Evolutionary conservation across 2,797 vertebrate genomes (phyloP).

Genomic region (Enteromius radiatus): DNA sequence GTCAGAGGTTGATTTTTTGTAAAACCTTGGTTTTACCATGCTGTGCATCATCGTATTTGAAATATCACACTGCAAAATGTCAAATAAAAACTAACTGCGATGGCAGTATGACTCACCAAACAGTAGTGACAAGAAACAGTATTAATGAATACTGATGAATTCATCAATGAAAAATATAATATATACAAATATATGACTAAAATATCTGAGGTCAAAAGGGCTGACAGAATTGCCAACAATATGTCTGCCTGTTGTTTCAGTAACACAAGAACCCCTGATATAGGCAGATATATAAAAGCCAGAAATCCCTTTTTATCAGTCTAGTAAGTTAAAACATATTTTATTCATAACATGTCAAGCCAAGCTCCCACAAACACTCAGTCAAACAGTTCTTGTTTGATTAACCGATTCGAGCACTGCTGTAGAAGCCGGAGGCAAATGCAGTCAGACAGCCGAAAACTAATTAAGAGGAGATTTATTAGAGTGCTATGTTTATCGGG

Average conservation of each 20-base stretch:
- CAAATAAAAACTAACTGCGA: not conserved
- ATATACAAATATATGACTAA: not conserved
- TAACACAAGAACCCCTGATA: not conserved
- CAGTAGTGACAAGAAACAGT: not conserved
- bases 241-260: not conserved
- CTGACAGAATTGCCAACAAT: not conserved
- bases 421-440: constrained; percentile 3
- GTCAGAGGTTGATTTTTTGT: constrained; percentile 17
- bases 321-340: not conserved
- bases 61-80: not conserved
- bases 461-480: constrained; percentile 60
- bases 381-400: constrained; percentile 13
- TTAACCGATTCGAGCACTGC: not conserved
- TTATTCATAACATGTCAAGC: constrained; percentile 6
- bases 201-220: not conserved
- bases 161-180: not conserved
- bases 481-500: constrained; percentile 56
- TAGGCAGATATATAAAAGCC: not conserved
- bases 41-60: not conserved
- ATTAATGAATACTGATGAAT: not conserved
- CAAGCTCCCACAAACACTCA: constrained; percentile 9
- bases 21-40: constrained; percentile 30
- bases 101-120: not conserved
- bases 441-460: constrained; percentile 33
- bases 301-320: not conserved